Evolutionary conservation across 2,113 vertebrate genomes (phyloP), one percentile per base, ranked within the genome.

Genomic region (Odontophorus gujanensis): DNA sequence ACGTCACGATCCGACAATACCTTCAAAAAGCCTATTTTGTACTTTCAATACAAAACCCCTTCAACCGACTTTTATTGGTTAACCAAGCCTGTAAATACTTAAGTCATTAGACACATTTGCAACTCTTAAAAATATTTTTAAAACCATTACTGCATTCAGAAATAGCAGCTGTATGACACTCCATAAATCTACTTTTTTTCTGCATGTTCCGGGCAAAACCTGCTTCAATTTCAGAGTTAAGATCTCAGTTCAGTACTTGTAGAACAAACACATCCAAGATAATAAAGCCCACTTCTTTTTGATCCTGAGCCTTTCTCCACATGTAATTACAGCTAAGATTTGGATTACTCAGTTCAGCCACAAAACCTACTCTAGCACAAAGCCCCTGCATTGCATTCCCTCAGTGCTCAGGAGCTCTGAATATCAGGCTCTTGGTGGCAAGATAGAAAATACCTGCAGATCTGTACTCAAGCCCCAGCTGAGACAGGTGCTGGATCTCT

Each of bases 191-290:
- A 40, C 32, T 28, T 45, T 17, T 74, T 58, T 74, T 47, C 45
- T 94, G 32, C 50, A 69, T 86, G 57, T 66, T 81, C 36, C 68
- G 38, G 78, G 30, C 43, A 87, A 93, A 90, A 78, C 13, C 34
- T 62, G 11, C 53, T 77, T 48, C 63, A 55, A 5, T 51, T 90
- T 91, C 55, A 85, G 57, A 84, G 20, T 79, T 59, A 65, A 80
- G 43, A 62, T n/a, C 69, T 25, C 34, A 55, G 28, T 67, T 57
- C 36, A 88, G 20, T 51, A 13, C 26, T 57, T 53, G 45, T 14
- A 78, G 32, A 75, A 74, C 28, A 81, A 88, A 72, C 19, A 80
- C 3, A 61, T 65, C 32, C 48, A 43, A 90, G 28, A 67, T 34
- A 67, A 81, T 26, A 74, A 81, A 57, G 2, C 26, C n/a, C 51